Base-by-base conservation (phyloP, 35 echinoderm and acorn worm species). In the Ophiothrix spiculata region DNA sequence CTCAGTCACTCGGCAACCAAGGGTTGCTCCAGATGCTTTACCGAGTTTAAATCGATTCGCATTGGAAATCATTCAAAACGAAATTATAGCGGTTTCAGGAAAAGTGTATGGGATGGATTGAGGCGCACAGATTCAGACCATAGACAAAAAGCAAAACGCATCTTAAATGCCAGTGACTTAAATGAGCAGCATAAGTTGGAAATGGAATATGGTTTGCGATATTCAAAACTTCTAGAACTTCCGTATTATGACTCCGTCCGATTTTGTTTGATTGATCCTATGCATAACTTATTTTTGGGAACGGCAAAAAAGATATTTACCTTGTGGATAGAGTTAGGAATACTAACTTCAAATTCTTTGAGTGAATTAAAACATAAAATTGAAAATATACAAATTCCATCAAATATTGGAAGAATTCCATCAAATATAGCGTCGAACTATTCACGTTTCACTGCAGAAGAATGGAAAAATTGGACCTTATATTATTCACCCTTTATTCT, bases 381-480 rank as follows among this genome's bases (percentile, higher is more conserved):
- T 42, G 38, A 54, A 39, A 39, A 36, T 23, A 46, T 87, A 0
- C 33, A 77, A 46, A 1, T 74, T 3, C 41, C 85, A 0, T 29
- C 32, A 35, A 40, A 78, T 32, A 32, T 87, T 25, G 85, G 85
- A n/a, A 38, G 85, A 87, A 42, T 77, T 29, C 85, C 85, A 21
- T 39, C 75, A 0, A 87, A 78, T 40, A 87, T 87, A 40, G 74
- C 85, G n/a, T 78, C 75, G 2, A 54, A 77, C 32, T 35, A 74
- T 75, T 69, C 39, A 31, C 45, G 35, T 21, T 83, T 83, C 17
- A 83, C 81, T 10, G 81, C 81, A 10, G 41, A 83, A 60, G 36
- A 87, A 15, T 87, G 85, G 85, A 87, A 42, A 46, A 87, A 87
- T 87, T 87, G 85, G 85, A 79, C 75, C 19, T 19, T 87, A 31